Conservation (phyloP, 2,113 vertebrate genomes). For the Geococcyx californianus region DNA sequence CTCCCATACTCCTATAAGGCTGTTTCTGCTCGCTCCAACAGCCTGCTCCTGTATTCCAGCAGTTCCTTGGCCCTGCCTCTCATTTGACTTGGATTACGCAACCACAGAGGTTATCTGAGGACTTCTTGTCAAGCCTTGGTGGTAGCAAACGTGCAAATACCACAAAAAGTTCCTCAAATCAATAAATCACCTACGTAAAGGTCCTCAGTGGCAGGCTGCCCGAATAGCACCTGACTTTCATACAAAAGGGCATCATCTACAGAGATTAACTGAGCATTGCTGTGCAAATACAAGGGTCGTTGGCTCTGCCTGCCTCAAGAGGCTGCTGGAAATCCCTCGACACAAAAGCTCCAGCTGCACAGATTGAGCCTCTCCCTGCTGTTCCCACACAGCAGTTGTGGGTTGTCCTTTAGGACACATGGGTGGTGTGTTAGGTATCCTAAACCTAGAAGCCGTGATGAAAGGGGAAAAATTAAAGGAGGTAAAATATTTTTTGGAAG, state of each 20-base stretch:
- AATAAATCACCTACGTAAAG: not conserved
- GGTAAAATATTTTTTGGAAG: not conserved
- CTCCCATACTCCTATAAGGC: not conserved
- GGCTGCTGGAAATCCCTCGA: not conserved
- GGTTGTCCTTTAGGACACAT: not conserved
- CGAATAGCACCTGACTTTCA: not conserved
- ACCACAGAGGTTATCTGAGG: slow-evolving; percentile 1
- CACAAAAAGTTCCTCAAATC: not conserved
- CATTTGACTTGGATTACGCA: not conserved
- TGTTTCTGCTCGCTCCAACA: not conserved
- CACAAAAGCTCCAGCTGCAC: not conserved
- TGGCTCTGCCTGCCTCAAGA: not conserved
- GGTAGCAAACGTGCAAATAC: not conserved
- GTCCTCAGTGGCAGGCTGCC: not conserved
- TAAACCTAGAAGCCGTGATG: not conserved
- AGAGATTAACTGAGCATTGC: not conserved
- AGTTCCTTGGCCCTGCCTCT: not conserved
- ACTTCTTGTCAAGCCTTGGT: not conserved
- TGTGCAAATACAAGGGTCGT: not conserved
- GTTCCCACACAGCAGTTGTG: not conserved
- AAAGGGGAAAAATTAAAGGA: not conserved
- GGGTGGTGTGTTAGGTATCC: not conserved
- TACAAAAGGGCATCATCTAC: not conserved
- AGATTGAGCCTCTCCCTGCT: not conserved
- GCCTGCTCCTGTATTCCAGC: not conserved